A percentile compares a stretch with the other conserved stretches of the same genome.
Conservation (phyloP, 2,113 vertebrate species). For the Oncorhynchus nerka region DNA sequence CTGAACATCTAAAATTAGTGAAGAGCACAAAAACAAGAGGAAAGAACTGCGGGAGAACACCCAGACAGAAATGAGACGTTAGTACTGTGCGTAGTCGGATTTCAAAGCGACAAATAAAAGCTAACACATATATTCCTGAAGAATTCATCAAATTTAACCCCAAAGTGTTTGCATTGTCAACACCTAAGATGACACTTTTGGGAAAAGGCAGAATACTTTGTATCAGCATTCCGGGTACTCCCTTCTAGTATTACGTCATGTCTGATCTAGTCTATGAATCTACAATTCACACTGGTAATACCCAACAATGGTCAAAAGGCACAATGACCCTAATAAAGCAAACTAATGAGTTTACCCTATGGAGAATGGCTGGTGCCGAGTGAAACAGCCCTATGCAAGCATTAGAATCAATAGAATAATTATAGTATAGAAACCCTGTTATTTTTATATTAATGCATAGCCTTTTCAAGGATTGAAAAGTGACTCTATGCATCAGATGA, state of each 20-base stretch:
- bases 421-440: too few species aligned
- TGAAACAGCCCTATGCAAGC: neutral
- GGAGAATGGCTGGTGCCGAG: neutral
- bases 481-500: too few species aligned
- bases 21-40: slow-evolving; percentile 14
- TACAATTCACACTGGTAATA: too few species aligned
- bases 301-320: neutral
- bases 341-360: neutral
- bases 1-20: slow-evolving; percentile 67
- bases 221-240: neutral
- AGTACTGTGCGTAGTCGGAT: slow-evolving; percentile 50
- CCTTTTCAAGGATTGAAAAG: too few species aligned
- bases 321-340: neutral
- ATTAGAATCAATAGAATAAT: too few species aligned
- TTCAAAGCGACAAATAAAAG: slow-evolving; percentile 5
- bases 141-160: slow-evolving; percentile 54
- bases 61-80: slow-evolving; percentile 33
- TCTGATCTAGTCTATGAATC: too few species aligned
- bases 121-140: neutral
- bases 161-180: slow-evolving; percentile 15
- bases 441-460: too few species aligned
- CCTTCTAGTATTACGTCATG: neutral
- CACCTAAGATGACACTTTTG: neutral
- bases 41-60: slow-evolving; percentile 23
- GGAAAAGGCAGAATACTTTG: neutral